Evolutionary conservation across 30 jellyfish, hydroid and myxozoan species (phyloP), one percentile per base, ranked within the genome.

Genomic region (Haliclystus octoradiatus): DNA sequence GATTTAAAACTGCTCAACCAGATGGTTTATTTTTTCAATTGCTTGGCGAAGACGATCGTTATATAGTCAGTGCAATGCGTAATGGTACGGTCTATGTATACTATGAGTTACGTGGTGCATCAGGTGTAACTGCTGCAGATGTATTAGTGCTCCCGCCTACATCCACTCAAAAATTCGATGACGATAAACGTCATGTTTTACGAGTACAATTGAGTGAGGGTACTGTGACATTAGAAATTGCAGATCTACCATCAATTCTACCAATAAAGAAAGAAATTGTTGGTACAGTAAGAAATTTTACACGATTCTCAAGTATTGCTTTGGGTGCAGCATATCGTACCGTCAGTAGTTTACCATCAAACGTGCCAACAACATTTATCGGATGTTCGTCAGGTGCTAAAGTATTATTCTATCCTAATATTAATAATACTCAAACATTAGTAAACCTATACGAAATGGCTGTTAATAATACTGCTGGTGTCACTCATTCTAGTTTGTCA

Each of bases 1-100:
- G 84, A 26, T 73, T 73, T 47, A 73, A 73, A 33, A 73, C 84
- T 13, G 31, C 79, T 1, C 68, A 73, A 28, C 46, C 33, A 19
- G 60, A 73, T 40, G 77, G 46, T 7, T 66, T 57, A 2, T 62
- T 73, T 14, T 52, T 60, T 23, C 68, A 63, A 33, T 73, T 73
- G 60, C 66, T 9, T 7, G 84, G 84, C 31, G 23, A 31, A 1
- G 50, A 73, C 35, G 79, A 63, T 26, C 65, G 84, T 28, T 73
- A 73, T 24, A 26, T 73, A 31, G 31, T 53, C 12, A 28, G 61
- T 49, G 80, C 79, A 7, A 19, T 73, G 65, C 24, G 28, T 19
- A 33, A 73, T 63, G 84, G 84, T 57, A 40, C 57, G 19, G 19
- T 40, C 19, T 40, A 40, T 19, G 19, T 40, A 9, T 40, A 40